phyloP scores from a whole-genome alignment of 2,113 vertebrate genomes.

The Periophthalmodon schlosseri region DNA sequence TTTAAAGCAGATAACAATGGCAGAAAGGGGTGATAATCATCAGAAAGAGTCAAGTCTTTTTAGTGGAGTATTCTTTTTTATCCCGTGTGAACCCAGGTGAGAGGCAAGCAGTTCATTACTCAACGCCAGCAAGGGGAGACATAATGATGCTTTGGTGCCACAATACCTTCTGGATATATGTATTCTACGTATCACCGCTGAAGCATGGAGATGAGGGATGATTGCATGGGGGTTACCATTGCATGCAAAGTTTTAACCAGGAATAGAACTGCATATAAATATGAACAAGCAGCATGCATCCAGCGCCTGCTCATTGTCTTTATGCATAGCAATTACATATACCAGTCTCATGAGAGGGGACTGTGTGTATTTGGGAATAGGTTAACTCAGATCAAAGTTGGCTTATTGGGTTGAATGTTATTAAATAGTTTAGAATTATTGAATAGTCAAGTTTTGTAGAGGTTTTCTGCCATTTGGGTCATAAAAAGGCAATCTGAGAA shows the following conservation, averaged over 20 bases:
- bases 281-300: conserved; percentile 21
- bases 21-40: background rate
- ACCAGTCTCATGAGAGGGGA: background rate
- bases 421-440: background rate
- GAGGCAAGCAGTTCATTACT: conserved; percentile 28
- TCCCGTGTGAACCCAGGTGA: background rate
- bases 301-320: background rate
- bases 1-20: conserved; percentile 1
- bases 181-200: conserved; percentile 33
- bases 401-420: background rate
- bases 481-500: background rate
- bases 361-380: conserved; percentile 16
- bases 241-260: conserved; percentile 37
- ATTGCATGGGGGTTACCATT: conserved; percentile 51
- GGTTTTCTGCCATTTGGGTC: too few species aligned
- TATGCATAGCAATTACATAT: conserved; percentile 5
- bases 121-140: conserved; percentile 22
- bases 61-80: conserved; percentile 2
- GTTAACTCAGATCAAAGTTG: background rate
- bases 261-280: conserved; percentile 37
- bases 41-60: background rate
- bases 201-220: conserved; percentile 54
- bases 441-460: background rate
- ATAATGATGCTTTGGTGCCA: conserved; percentile 20
- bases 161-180: conserved; percentile 26